Evolutionary conservation across 1,140 invertebrate species (phyloP).

Genomic region (Drosophila sulfurigaster): DNA sequence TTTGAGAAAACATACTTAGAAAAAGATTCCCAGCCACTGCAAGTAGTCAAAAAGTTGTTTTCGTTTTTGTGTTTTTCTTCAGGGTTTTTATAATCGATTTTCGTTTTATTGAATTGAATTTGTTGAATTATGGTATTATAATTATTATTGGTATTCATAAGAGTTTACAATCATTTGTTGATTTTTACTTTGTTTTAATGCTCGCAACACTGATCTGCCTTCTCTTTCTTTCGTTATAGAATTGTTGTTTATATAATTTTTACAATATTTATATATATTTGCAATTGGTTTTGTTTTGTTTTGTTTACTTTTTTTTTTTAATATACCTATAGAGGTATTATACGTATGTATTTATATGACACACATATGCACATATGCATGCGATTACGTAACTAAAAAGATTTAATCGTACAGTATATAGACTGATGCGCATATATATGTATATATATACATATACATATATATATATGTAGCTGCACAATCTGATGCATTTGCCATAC

Average conservation of each 20-base stretch:
- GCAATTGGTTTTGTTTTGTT: background rate
- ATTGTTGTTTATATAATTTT: constrained; percentile 36
- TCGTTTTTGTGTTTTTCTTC: constrained; percentile 22
- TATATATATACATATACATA: background rate
- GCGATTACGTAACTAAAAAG: constrained; percentile 25
- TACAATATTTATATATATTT: constrained; percentile 43
- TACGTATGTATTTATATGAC: constrained; percentile 17
- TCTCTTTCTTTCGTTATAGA: constrained; percentile 2
- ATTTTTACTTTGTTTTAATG: constrained; percentile 39
- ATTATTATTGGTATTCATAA: constrained; percentile 55
- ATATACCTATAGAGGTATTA: constrained; percentile 12
- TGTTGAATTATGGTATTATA: constrained; percentile 29
- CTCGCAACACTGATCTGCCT: constrained; percentile 11
- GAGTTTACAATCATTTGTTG: constrained; percentile 48
- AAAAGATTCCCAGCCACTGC: too few species aligned
- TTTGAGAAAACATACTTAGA: too few species aligned
- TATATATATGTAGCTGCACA: constrained; percentile 12
- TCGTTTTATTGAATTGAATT: constrained; percentile 42
- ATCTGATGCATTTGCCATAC: constrained; percentile 22
- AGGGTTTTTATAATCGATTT: constrained; percentile 37
- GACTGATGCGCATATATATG: background rate
- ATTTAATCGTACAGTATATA: constrained; percentile 20
- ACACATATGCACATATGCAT: constrained; percentile 16
- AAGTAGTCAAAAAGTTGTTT: background rate
- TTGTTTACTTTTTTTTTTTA: background rate